Base-by-base conservation (phyloP, 1,140 invertebrate species). In the Leptinotarsa defecta region DNA sequence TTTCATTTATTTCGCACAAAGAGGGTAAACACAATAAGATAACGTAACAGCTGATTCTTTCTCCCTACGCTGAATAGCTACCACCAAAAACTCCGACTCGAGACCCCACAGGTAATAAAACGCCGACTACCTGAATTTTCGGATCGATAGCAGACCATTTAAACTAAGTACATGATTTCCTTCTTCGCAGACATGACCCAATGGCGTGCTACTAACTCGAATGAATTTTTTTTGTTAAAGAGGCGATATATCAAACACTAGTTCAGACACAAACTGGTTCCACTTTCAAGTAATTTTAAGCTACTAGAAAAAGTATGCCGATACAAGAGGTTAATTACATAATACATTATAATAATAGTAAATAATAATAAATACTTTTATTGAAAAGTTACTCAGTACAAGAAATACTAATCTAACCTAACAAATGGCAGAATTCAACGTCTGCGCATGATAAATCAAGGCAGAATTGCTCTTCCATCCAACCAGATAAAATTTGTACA, bases 31-130 rank as follows among this genome's bases (percentile, higher is more conserved):
- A 57, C n/a, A 57, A 57, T 57, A 3, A 57, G 52, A 57, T 1
- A 17, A 17, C 3, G 15, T 57, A 57, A 19, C 52, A 57, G 52
- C 52, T 57, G 52, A 19, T 57, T 13, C 13, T 43, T 43, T 15
- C 52, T n/a, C 52, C 52, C 52, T 57, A 0, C 52, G 17, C 52
- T 13, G n/a, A 57, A 57, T 57, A 4, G n/a, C 52, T 57, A 57
- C 52, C n/a, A 17, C 52, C 52, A 57, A 57, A 57, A 57, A 57
- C 52, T 13, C 0, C 52, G 52, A 17, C 52, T 57, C 6, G 52
- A 22, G 64, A 24, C 64, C 64, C 64, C 64, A 20, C n/a, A 67
- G 64, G 64, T 22, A 24, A 67, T 67, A 67, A 67, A 67, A 24
- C 22, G 3, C 64, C 22, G 19, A 24, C 64, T 67, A 67, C 64